A percentile compares a stretch with the other conserved stretches of the same genome.
Evolutionary conservation across 35 echinoderm and acorn worm species (phyloP).

Genomic region (Nesometra sesokonis): DNA sequence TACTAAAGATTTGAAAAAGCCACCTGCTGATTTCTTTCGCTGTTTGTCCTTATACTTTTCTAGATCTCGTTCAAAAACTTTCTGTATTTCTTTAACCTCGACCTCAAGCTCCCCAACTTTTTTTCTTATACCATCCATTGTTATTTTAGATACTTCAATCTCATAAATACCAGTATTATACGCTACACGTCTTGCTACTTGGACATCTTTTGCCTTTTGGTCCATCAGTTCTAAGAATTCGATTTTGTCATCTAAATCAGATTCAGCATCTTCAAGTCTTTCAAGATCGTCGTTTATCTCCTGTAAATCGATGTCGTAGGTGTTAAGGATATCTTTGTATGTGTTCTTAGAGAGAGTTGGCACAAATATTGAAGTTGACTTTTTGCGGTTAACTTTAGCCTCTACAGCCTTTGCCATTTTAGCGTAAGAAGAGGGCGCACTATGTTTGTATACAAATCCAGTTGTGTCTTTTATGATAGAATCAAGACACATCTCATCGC

Average conservation of each 20-base stretch:
- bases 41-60: background rate
- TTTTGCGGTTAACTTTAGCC: background rate
- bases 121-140: background rate
- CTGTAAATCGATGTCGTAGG: background rate
- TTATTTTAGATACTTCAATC: background rate
- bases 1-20: background rate
- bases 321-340: background rate
- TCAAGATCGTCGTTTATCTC: background rate
- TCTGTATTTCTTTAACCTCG: background rate
- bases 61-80: background rate
- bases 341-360: background rate
- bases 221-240: background rate
- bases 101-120: background rate
- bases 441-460: background rate
- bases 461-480: background rate
- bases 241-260: background rate
- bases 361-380: background rate
- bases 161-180: background rate
- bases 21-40: background rate
- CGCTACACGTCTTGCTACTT: background rate
- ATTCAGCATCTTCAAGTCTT: background rate
- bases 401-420: background rate
- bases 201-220: background rate
- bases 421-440: background rate
- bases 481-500: background rate